A percentile compares a stretch with the other conserved stretches of the same genome.
Evolutionary conservation across 2,888 invertebrate genomes (phyloP).

Genomic region (Anorthoa munda): DNA sequence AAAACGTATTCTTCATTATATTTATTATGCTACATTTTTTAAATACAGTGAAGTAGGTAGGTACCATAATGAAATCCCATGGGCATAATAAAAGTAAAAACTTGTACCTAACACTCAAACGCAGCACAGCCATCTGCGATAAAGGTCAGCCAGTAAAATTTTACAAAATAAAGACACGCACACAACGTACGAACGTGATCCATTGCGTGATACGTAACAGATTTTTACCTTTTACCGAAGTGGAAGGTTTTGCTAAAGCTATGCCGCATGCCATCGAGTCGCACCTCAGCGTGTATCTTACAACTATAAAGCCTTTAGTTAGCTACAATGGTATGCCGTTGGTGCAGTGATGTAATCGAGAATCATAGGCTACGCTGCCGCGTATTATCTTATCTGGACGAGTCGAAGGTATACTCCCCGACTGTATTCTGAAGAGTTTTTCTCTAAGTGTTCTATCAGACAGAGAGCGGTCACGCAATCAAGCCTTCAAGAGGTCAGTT

Average conservation of each 20-base stretch:
- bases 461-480: too few relatives aligned
- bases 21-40: neutral
- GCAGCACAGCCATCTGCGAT: neutral
- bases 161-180: constrained; percentile 41
- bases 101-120: neutral
- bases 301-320: constrained; percentile 20
- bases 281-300: constrained; percentile 44
- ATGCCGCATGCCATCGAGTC: constrained; percentile 24
- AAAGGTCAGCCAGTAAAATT: constrained; percentile 23
- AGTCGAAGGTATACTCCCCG: constrained; percentile 13
- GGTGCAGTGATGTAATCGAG: constrained; percentile 45
- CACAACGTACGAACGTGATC: constrained; percentile 43
- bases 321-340: constrained; percentile 43
- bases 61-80: neutral
- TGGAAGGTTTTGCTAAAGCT: constrained; percentile 23
- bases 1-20: neutral
- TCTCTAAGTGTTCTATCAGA: neutral
- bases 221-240: constrained; percentile 38
- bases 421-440: neutral
- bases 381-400: constrained; percentile 32
- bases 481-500: too few relatives aligned
- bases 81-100: neutral
- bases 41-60: neutral
- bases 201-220: constrained; percentile 54
- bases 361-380: constrained; percentile 47